phyloP scores from a whole-genome alignment of 2,888 invertebrate genomes.

The Tetragnatha montana region DNA sequence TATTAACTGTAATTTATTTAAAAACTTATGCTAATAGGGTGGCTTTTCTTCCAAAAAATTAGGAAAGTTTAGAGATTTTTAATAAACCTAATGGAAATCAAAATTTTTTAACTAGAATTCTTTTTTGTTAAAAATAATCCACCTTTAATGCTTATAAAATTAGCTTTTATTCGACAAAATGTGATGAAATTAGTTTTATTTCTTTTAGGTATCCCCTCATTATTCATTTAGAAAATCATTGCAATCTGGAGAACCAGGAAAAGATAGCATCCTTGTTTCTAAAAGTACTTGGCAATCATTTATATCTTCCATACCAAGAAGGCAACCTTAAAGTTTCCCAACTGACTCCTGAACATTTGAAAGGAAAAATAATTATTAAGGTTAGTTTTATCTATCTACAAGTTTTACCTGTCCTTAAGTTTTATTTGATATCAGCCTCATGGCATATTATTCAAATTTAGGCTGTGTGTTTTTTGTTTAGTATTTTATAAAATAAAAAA shows the following conservation, averaged over 20 bases:
- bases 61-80: too few species aligned
- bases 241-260: conserved; percentile 77
- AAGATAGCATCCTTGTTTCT: conserved; percentile 76
- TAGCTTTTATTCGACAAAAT: too few species aligned
- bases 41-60: too few species aligned
- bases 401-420: too few species aligned
- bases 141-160: too few species aligned
- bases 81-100: background rate
- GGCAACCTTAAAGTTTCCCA: conserved; percentile 72
- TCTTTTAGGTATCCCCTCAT: conserved; percentile 78
- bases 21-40: too few species aligned
- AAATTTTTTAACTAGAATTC: background rate
- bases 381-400: conserved; percentile 58
- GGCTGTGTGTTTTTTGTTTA: too few species aligned
- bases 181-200: background rate
- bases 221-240: conserved; percentile 78
- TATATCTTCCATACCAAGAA: conserved; percentile 73
- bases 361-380: conserved; percentile 76
- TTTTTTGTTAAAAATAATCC: background rate
- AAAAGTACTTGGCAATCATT: conserved; percentile 75
- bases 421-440: too few species aligned
- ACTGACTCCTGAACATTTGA: conserved; percentile 76
- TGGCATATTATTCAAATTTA: too few species aligned
- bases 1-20: background rate
- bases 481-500: too few species aligned